These are phyloP conservation scores for Megalops atlanticus DNA, from an alignment of 2,113 vertebrate species.

Conservation along the genomic window DNA sequence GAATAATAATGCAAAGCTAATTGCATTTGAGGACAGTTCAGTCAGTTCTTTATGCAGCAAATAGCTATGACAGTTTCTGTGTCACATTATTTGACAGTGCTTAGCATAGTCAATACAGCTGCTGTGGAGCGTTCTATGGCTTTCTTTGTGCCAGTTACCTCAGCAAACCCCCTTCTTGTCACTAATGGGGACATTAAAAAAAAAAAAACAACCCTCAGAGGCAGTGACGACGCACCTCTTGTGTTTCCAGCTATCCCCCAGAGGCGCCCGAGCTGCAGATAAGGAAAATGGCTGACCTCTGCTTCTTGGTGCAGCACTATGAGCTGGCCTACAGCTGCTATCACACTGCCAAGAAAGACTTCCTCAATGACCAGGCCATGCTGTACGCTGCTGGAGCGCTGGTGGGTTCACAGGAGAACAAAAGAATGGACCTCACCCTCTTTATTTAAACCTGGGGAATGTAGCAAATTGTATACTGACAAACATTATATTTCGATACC, in stretches of 20 bases:
- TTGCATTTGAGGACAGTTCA: too few relatives aligned
- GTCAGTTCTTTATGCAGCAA: too few relatives aligned
- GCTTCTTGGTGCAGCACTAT: conserved; percentile 97
- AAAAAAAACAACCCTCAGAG: neutral
- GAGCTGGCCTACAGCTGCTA: conserved; percentile 97
- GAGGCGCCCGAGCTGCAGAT: conserved; percentile 98
- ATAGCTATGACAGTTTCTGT: neutral
- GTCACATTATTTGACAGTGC: too few relatives aligned
- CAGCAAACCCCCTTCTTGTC: too few relatives aligned
- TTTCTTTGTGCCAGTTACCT: too few relatives aligned
- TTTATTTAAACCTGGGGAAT: conserved; percentile 20
- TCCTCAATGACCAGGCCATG: conserved; percentile 97
- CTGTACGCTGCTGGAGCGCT: conserved; percentile 94
- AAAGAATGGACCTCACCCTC: too few relatives aligned
- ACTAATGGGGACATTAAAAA: too few relatives aligned
- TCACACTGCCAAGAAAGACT: conserved; percentile 98
- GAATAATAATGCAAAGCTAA: too few relatives aligned
- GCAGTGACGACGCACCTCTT: conserved; percentile 24
- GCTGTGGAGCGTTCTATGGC: too few relatives aligned
- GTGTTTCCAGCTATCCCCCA: conserved; percentile 83
- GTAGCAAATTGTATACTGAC: too few relatives aligned
- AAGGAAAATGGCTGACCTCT: conserved; percentile 97
- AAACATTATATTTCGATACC: too few relatives aligned
- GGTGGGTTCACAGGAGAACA: conserved; percentile 74
- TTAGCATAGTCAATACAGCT: too few relatives aligned